These are phyloP conservation scores for Heliconius erato DNA, from an alignment of 2,888 invertebrate genomes.

Conservation along the genomic window DNA sequence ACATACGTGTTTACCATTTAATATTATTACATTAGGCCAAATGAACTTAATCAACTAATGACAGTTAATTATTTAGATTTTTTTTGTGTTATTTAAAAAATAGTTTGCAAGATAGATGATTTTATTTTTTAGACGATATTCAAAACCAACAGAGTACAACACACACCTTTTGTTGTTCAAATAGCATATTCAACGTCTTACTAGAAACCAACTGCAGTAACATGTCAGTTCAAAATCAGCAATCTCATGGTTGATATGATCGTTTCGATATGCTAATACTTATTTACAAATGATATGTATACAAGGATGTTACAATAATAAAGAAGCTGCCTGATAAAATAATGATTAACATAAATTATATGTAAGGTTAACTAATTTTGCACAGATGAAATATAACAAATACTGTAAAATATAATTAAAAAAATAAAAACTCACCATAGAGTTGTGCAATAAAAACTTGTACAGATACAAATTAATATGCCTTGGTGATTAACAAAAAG, in stretches of 20 bases:
- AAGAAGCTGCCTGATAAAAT: slow-evolving; percentile 25
- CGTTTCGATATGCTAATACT: slow-evolving; percentile 26
- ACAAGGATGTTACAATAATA: slow-evolving; percentile 17
- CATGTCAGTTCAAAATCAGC: slow-evolving; percentile 36
- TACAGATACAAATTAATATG: slow-evolving; percentile 74
- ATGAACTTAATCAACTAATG: not conserved
- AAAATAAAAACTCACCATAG: slow-evolving; percentile 14
- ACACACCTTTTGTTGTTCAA: slow-evolving; percentile 9
- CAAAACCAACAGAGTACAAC: slow-evolving; percentile 12
- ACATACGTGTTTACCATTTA: slow-evolving; percentile 6
- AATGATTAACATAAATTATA: slow-evolving; percentile 17
- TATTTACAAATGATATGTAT: slow-evolving; percentile 34
- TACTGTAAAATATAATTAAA: slow-evolving; percentile 12
- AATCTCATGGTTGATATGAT: slow-evolving; percentile 30
- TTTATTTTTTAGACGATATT: not conserved
- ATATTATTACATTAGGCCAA: slow-evolving; percentile 21
- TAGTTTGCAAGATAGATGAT: not conserved
- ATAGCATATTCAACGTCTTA: slow-evolving; percentile 30
- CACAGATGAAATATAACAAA: slow-evolving; percentile 27
- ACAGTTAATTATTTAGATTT: not conserved
- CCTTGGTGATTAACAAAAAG: slow-evolving; percentile 61
- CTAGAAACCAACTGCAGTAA: slow-evolving; percentile 52
- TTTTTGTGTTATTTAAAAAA: not conserved
- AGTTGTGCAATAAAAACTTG: slow-evolving; percentile 79
- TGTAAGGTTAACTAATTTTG: slow-evolving; percentile 19